phyloP scores from a whole-genome alignment of 2,888 invertebrate species.

The Nomada ruficornis region DNA sequence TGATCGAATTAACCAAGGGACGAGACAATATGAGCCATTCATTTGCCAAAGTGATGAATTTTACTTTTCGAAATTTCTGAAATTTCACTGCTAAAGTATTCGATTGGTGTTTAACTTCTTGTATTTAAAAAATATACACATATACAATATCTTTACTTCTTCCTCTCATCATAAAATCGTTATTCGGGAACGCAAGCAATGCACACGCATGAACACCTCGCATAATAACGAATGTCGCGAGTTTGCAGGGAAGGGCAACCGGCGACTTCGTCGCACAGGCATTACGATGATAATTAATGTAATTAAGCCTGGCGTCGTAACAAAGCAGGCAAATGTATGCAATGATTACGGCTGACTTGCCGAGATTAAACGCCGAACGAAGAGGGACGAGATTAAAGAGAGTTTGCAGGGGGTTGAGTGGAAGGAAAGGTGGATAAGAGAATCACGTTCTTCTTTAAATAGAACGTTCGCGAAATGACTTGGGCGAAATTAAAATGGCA shows the following conservation, averaged over 20 bases:
- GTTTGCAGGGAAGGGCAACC: background rate
- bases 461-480: constrained; percentile 25
- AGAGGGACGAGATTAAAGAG: constrained; percentile 41
- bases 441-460: constrained; percentile 36
- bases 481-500: constrained; percentile 38
- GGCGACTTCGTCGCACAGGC: background rate
- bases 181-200: background rate
- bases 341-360: constrained; percentile 52
- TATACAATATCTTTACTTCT: no score
- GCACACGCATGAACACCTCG: background rate
- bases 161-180: no score
- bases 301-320: constrained; percentile 50
- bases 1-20: no score
- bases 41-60: no score
- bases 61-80: no score
- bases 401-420: background rate
- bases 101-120: no score
- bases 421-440: background rate
- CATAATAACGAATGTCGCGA: background rate
- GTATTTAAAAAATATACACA: no score
- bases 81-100: no score
- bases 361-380: constrained; percentile 43
- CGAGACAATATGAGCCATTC: no score
- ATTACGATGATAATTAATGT: constrained; percentile 51
- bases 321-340: constrained; percentile 29